phyloP scores from a whole-genome alignment of 2,888 invertebrate genomes.

The Polyploca ridens region DNA sequence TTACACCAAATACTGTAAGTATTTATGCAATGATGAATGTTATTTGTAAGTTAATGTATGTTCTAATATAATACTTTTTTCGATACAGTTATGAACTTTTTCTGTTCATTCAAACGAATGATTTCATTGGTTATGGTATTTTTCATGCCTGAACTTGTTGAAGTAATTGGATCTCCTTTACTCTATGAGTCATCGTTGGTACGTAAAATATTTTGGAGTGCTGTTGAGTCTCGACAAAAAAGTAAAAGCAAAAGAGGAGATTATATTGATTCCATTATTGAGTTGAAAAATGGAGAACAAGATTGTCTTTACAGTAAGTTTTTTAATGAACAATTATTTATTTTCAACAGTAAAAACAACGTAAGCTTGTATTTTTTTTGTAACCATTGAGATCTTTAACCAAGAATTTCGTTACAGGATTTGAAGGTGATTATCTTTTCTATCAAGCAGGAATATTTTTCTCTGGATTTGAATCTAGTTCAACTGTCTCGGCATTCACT shows the following conservation, averaged over 20 bases:
- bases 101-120: slow-evolving; percentile 40
- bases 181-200: slow-evolving; percentile 33
- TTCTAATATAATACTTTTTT: neutral
- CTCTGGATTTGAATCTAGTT: slow-evolving; percentile 44
- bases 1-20: slow-evolving; percentile 37
- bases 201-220: slow-evolving; percentile 35
- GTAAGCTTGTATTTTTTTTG: no score
- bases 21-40: neutral
- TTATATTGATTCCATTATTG: slow-evolving; percentile 36
- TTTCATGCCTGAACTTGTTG: slow-evolving; percentile 38
- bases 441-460: slow-evolving; percentile 41
- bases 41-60: no score
- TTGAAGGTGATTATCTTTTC: slow-evolving; percentile 40
- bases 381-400: no score
- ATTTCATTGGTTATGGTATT: slow-evolving; percentile 38
- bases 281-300: slow-evolving; percentile 36
- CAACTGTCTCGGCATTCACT: slow-evolving; percentile 34
- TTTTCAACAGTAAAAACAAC: no score
- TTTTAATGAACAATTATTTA: no score
- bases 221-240: slow-evolving; percentile 31
- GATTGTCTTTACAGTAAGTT: slow-evolving; percentile 38
- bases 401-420: slow-evolving; percentile 25
- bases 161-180: slow-evolving; percentile 30
- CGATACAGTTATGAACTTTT: slow-evolving; percentile 35
- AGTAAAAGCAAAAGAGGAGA: slow-evolving; percentile 34